These are phyloP conservation scores for Condylura cristata DNA, from an alignment of 2,113 vertebrate genomes.

Conservation along the genomic window DNA sequence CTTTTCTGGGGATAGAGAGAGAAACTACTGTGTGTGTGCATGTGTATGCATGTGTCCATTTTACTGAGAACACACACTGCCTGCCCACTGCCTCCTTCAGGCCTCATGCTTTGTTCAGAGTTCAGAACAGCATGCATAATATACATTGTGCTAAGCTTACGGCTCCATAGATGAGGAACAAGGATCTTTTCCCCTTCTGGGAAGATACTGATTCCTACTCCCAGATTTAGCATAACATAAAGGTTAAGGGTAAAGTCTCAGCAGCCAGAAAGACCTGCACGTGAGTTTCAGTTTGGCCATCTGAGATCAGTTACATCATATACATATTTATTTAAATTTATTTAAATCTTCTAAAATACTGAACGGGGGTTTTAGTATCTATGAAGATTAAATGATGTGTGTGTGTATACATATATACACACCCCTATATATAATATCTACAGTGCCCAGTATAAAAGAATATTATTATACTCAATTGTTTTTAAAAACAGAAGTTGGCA, in stretches of 20 bases:
- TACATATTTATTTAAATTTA: neutral
- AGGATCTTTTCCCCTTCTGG: neutral
- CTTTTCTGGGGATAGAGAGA: neutral
- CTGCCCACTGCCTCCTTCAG: neutral
- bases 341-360: constrained; percentile 25
- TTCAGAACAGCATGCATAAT: neutral
- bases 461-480: neutral
- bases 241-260: neutral
- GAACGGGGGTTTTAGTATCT: neutral
- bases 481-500: neutral
- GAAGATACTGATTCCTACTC: neutral
- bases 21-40: neutral
- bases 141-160: neutral
- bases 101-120: neutral
- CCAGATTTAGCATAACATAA: neutral
- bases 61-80: neutral
- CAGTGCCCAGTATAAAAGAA: neutral
- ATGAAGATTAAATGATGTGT: neutral
- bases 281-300: neutral
- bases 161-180: neutral
- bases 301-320: neutral
- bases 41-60: neutral
- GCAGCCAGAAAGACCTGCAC: neutral
- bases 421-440: neutral
- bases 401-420: too few relatives aligned